phyloP scores from a whole-genome alignment of 2,797 vertebrate genomes.

The Lophotriccus pileatus region DNA sequence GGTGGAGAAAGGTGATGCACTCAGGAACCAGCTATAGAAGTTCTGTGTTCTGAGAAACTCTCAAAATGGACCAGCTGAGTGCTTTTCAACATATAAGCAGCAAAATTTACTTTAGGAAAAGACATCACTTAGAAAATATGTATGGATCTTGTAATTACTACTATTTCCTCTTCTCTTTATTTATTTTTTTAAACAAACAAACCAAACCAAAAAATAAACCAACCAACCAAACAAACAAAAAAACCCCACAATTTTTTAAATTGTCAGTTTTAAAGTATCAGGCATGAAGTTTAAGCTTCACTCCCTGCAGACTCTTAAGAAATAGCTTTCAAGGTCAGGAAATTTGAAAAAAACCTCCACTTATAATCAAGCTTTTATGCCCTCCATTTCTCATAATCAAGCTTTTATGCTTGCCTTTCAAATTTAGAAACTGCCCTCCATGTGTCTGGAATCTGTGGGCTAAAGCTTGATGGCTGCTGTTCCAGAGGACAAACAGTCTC shows the following conservation, averaged over 20 bases:
- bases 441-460: background rate
- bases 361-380: background rate
- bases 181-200: no score
- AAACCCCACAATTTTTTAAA: background rate
- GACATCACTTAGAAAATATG: background rate
- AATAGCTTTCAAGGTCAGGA: background rate
- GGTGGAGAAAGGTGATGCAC: background rate
- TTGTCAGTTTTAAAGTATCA: background rate
- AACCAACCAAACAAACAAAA: no score
- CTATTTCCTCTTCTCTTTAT: background rate
- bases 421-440: background rate
- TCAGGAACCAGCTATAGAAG: background rate
- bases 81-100: background rate
- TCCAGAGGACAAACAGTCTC: background rate
- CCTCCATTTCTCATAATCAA: background rate
- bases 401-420: conserved; percentile 19
- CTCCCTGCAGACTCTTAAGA: background rate
- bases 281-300: background rate
- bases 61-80: background rate
- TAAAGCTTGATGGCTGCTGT: background rate
- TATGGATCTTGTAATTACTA: background rate
- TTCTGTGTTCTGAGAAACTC: background rate
- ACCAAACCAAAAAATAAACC: no score
- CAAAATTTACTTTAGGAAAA: background rate
- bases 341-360: background rate